Conservation (phyloP, 2,113 vertebrate species). For the Microtus richardsoni region DNA sequence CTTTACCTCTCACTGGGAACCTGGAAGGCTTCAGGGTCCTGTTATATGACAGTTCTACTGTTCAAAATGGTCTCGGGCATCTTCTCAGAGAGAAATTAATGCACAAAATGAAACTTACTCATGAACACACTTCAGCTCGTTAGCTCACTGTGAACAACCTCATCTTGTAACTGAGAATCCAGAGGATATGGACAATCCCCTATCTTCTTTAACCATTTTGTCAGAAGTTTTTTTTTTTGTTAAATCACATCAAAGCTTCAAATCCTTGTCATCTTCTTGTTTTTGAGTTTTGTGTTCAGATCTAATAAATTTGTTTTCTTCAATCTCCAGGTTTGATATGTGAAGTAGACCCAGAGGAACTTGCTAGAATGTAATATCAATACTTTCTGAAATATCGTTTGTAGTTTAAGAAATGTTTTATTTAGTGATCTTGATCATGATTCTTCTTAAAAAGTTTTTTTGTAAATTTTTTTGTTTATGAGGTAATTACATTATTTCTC, state of each 20-base stretch:
- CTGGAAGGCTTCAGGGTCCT: neutral
- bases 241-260: neutral
- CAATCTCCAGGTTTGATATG: constrained; percentile 50
- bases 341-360: constrained; percentile 77
- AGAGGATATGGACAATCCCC: neutral
- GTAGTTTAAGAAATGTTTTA: constrained; percentile 61
- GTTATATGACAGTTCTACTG: neutral
- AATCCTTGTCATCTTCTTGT: neutral
- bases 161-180: neutral
- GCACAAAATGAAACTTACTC: neutral
- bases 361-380: constrained; percentile 60
- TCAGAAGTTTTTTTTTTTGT: neutral
- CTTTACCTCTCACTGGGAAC: neutral
- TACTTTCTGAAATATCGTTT: constrained; percentile 63
- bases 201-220: neutral
- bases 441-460: neutral
- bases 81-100: neutral
- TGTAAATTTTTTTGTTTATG: neutral
- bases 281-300: neutral
- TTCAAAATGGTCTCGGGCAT: neutral
- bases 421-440: neutral
- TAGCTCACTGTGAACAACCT: neutral
- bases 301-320: neutral
- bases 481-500: neutral
- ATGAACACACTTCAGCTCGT: neutral